A percentile compares a stretch with the other conserved stretches of the same genome.
These are phyloP conservation scores for Otocyon megalotis DNA, from an alignment of 2,113 vertebrate genomes.

Conservation along the genomic window DNA sequence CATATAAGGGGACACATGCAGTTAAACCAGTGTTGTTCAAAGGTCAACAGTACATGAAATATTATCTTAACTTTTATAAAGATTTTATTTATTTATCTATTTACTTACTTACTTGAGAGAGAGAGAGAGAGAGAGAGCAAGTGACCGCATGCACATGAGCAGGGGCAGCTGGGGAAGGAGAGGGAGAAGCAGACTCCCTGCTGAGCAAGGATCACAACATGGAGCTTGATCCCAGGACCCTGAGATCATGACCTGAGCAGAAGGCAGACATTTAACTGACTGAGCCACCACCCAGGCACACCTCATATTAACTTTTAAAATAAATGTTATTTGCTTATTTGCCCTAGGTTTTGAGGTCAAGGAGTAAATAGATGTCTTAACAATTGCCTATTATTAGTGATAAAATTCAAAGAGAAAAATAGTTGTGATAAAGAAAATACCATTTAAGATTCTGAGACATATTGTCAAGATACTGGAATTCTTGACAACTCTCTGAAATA, in stretches of 20 bases:
- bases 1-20: not conserved
- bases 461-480: slow-evolving; percentile 1
- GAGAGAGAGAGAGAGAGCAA: not conserved
- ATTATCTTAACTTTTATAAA: not conserved
- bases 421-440: not conserved
- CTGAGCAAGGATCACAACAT: not conserved
- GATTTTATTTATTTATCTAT: not conserved
- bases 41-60: not conserved
- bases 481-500: not conserved
- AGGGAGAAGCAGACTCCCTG: not conserved
- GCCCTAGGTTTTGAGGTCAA: not conserved
- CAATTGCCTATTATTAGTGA: not conserved
- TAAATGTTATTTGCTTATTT: not conserved
- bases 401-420: not conserved
- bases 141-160: not conserved
- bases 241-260: not conserved
- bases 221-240: not conserved
- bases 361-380: not conserved
- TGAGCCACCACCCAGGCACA: not conserved
- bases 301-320: not conserved
- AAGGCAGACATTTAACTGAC: not conserved
- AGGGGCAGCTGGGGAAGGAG: not conserved
- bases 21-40: not conserved
- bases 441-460: not conserved
- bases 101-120: not conserved